Conservation (phyloP, 2,888 invertebrate genomes). For the Eulithis testata region DNA sequence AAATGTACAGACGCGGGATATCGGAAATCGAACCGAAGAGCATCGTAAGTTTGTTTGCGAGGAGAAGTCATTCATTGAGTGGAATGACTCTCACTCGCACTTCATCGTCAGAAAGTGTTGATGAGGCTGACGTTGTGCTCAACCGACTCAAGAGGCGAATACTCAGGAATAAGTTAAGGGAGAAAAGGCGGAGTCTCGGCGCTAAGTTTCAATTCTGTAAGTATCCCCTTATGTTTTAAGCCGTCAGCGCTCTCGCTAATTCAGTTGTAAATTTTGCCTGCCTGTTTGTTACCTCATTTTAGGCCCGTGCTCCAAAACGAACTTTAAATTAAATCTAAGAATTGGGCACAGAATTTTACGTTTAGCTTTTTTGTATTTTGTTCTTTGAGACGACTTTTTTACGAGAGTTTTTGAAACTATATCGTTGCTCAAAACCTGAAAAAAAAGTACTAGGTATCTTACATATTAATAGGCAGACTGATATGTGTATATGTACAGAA, state of each 20-base stretch:
- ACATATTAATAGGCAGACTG: too few relatives aligned
- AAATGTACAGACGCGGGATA: conserved; percentile 80
- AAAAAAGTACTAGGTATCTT: not conserved
- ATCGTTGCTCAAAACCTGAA: not conserved
- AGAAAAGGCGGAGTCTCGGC: conserved; percentile 70
- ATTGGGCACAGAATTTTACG: not conserved
- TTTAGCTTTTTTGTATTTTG: too few relatives aligned
- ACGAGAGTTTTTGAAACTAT: too few relatives aligned
- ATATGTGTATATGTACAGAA: too few relatives aligned
- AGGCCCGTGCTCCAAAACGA: conserved; percentile 1
- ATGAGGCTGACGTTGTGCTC: conserved; percentile 80
- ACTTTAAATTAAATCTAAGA: not conserved
- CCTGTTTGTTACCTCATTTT: conserved; percentile 13
- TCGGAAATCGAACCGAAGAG: conserved; percentile 71
- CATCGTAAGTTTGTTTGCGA: conserved; percentile 57
- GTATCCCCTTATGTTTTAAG: conserved; percentile 49
- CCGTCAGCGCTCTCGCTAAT: conserved; percentile 34
- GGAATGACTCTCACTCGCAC: conserved; percentile 62
- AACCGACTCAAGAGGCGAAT: conserved; percentile 80
- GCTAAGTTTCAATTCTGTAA: conserved; percentile 69
- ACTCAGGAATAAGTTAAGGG: conserved; percentile 78
- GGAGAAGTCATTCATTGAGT: conserved; percentile 72
- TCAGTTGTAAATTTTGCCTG: conserved; percentile 27
- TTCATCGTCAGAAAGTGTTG: conserved; percentile 81
- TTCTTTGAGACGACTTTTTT: too few relatives aligned